phyloP scores from a whole-genome alignment of 2,797 vertebrate species.

The Gallinago stenura region DNA sequence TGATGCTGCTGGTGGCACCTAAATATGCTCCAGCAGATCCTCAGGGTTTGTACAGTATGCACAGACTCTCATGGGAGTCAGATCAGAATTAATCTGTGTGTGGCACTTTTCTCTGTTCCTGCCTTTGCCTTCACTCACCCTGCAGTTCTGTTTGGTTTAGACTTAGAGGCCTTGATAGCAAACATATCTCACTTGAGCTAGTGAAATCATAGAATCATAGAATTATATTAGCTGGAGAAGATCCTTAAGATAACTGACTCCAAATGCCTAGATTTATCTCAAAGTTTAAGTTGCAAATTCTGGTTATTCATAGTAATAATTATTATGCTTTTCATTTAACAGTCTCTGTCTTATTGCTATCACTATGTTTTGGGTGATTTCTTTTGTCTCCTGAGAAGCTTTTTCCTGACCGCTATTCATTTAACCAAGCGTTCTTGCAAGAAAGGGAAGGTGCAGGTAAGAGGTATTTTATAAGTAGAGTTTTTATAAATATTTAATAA shows the following conservation, averaged over 20 bases:
- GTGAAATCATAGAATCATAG: neutral
- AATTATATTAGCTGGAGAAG: neutral
- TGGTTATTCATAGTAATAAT: neutral
- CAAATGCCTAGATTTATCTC: neutral
- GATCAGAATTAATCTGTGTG: neutral
- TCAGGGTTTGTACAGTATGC: neutral
- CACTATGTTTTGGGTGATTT: neutral
- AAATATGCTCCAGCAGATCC: neutral
- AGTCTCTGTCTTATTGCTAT: neutral
- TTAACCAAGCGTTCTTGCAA: neutral
- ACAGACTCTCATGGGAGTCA: neutral
- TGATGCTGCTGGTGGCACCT: neutral
- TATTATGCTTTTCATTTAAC: neutral
- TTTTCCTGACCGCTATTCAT: neutral
- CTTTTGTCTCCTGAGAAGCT: neutral
- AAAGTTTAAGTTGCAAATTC: neutral
- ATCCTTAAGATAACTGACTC: fast-evolving
- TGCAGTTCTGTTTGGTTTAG: neutral
- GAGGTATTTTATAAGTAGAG: neutral
- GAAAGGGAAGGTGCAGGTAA: neutral
- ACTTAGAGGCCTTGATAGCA: neutral
- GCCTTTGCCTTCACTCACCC: neutral
- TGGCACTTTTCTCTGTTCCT: neutral
- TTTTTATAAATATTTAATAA: neutral
- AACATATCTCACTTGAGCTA: neutral